Evolutionary conservation across 1,140 invertebrate genomes (phyloP), one percentile per base, ranked within the genome.

Genomic region (Leptopilina clavipes): DNA sequence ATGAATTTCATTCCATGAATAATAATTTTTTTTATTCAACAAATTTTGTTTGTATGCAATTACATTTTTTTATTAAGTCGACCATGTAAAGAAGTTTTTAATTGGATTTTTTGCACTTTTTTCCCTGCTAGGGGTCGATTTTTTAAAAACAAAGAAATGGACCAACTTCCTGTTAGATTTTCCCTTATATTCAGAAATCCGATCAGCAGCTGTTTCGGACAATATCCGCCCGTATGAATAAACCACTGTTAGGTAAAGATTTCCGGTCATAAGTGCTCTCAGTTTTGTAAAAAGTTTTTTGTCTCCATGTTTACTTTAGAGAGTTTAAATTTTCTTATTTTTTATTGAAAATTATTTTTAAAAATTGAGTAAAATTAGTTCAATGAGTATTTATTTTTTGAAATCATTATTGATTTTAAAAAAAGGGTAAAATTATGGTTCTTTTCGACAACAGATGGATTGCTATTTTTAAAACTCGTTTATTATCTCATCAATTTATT

Each of bases 401-500:
- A 54, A 54, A 8, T 54, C 6, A 8, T n/a, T 31, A 5, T 31
- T 31, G 22, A 65, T 25, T 14, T 3, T 5, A 12, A 56, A 56
- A 14, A 65, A 65, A 19, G 3, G 22, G 11, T 31, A 65, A 65
- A 25, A 65, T n/a, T n/a, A n/a, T 31, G 11, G 5, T 59, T 52
- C 17, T 65, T 65, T 22, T 65, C 56, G 3, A 25, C 22, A n/a
- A 19, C 56, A 65, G 56, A 31, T 65, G 56, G 19, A 12, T 19
- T 65, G 12, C 56, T 65, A 31, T 65, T 25, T 65, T 65, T 52
- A 31, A 19, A 14, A 25, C 22, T 19, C 22, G 11, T 65, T 11
- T 31, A 65, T 65, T 65, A 65, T 65, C 56, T 65, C 56, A 65
- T 65, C 56, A 65, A 19, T 65, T 65, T 12, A 19, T 65, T 65